A percentile compares a stretch with the other conserved stretches of the same genome.
phyloP scores from a whole-genome alignment of 2,888 invertebrate species.

The Pristionchus entomophagus region DNA sequence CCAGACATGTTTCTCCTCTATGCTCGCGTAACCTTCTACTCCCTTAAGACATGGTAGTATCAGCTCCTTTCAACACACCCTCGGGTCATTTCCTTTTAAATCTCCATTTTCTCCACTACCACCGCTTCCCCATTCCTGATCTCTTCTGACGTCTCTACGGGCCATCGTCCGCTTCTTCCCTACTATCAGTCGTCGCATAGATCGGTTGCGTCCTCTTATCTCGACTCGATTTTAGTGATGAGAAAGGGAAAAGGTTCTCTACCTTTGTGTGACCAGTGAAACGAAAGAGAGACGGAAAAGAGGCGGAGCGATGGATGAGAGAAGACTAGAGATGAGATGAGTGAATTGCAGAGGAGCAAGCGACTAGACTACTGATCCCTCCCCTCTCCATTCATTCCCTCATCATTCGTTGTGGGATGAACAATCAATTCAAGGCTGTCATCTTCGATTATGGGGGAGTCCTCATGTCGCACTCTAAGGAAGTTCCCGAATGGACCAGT shows the following conservation, averaged over 20 bases:
- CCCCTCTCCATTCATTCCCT: not conserved
- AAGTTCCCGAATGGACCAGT: too few species aligned
- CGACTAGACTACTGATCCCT: not conserved
- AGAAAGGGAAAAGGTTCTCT: conserved; percentile 19
- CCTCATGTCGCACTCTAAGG: conserved; percentile 30
- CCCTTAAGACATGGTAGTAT: conserved; percentile 60
- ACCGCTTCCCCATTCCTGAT: conserved; percentile 4
- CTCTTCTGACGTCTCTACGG: not conserved
- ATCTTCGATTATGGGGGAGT: conserved; percentile 48
- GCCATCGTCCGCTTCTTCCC: not conserved
- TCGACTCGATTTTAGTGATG: not conserved
- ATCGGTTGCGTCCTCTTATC: not conserved
- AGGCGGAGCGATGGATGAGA: not conserved
- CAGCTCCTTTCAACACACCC: conserved; percentile 56
- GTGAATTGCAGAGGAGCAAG: conserved; percentile 5
- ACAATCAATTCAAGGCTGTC: conserved; percentile 39
- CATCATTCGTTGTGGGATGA: not conserved
- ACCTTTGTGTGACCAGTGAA: conserved; percentile 17
- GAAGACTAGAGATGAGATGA: conserved; percentile 18
- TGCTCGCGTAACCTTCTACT: conserved; percentile 51
- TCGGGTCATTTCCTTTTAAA: not conserved
- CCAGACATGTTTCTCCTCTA: conserved; percentile 58
- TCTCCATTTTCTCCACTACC: not conserved
- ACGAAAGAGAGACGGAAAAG: not conserved
- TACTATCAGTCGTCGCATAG: conserved; percentile 18